phyloP scores from a whole-genome alignment of 2,888 invertebrate genomes.

The Acleris laterana region DNA sequence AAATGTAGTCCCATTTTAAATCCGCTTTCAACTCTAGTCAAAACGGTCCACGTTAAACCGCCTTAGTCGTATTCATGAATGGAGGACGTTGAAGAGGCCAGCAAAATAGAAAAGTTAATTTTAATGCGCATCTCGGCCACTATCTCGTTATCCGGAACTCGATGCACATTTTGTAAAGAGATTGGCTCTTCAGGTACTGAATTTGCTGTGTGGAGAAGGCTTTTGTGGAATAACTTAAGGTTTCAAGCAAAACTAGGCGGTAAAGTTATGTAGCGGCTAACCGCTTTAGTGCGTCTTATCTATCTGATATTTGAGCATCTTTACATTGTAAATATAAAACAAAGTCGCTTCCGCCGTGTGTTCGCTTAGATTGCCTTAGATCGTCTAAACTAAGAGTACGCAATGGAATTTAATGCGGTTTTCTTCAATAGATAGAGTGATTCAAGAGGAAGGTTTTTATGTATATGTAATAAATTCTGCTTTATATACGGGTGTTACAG shows the following conservation, averaged over 20 bases:
- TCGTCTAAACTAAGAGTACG: too few species aligned
- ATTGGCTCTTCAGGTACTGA: constrained; percentile 48
- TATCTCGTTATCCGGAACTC: constrained; percentile 57
- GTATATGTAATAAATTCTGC: too few species aligned
- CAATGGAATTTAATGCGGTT: too few species aligned
- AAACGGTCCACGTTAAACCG: constrained; percentile 12
- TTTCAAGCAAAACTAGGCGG: constrained; percentile 8
- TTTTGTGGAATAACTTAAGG: constrained; percentile 40
- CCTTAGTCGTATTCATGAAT: constrained; percentile 47
- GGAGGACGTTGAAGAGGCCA: constrained; percentile 54
- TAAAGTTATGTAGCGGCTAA: too few species aligned
- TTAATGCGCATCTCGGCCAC: constrained; percentile 55
- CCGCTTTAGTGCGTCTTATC: too few species aligned
- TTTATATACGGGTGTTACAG: too few species aligned
- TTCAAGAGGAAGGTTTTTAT: too few species aligned
- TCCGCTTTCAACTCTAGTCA: constrained; percentile 1
- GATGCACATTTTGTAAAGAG: constrained; percentile 52
- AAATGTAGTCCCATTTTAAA: constrained; percentile 6
- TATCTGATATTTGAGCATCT: too few species aligned
- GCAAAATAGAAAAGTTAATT: constrained; percentile 67
- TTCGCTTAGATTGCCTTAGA: too few species aligned
- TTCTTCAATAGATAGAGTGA: too few species aligned
- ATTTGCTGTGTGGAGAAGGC: constrained; percentile 48
- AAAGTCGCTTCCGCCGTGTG: too few species aligned
- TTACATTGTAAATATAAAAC: too few species aligned